phyloP scores from a whole-genome alignment of 2,888 invertebrate species.

The Eupelmus urozonus region DNA sequence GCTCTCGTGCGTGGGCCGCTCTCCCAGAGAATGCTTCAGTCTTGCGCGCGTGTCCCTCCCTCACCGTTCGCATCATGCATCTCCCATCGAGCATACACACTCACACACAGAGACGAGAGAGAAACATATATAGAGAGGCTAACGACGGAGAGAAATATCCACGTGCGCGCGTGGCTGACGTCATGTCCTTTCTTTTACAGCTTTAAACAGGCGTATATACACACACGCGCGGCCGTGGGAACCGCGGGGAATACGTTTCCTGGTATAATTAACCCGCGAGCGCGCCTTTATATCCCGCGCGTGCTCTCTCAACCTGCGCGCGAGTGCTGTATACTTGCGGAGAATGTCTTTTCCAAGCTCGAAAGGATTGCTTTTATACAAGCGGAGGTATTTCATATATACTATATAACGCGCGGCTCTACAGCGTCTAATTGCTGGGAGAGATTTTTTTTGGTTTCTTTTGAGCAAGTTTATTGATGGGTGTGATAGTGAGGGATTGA shows the following conservation, averaged over 20 bases:
- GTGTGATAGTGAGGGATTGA: too few relatives aligned
- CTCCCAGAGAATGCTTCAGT: conserved; percentile 60
- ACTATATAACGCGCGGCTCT: background rate
- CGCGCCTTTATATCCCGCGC: too few relatives aligned
- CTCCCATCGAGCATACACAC: too few relatives aligned
- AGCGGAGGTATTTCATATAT: background rate
- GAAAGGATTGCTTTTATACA: background rate
- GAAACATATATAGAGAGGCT: too few relatives aligned
- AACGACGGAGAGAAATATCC: conserved; percentile 63
- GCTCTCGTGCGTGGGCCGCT: conserved; percentile 65
- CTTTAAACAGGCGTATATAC: background rate
- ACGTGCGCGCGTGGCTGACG: conserved; percentile 63
- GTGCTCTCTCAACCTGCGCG: background rate
- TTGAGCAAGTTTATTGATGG: conserved; percentile 11
- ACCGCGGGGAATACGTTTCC: conserved; percentile 37
- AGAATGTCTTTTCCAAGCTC: background rate
- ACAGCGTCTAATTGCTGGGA: background rate
- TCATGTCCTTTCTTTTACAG: conserved; percentile 59
- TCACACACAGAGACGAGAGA: too few relatives aligned
- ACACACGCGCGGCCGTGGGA: conserved; percentile 36
- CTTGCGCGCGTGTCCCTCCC: background rate
- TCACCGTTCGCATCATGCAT: background rate
- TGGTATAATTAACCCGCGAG: conserved; percentile 48
- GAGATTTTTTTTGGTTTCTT: background rate
- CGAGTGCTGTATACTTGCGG: background rate